Evolutionary conservation across 2,888 invertebrate species (phyloP).

Genomic region (Nymphalis polychloros): DNA sequence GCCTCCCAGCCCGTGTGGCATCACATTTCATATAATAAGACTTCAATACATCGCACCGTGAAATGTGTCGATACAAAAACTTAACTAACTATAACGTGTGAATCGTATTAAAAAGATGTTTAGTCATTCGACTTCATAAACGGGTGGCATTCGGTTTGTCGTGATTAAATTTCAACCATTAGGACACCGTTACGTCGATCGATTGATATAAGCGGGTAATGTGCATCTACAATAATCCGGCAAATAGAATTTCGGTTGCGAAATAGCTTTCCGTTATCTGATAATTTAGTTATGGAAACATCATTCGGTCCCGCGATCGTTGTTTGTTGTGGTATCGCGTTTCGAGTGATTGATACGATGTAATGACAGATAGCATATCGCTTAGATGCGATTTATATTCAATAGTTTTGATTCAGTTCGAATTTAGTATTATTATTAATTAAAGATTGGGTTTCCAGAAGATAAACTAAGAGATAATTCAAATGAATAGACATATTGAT

Average conservation of each 20-base stretch:
- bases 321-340: constrained; percentile 9
- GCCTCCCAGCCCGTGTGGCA: constrained; percentile 50
- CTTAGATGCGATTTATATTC: not conserved
- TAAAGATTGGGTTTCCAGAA: too few species aligned
- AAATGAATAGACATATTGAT: too few species aligned
- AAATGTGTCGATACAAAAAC: constrained; percentile 80
- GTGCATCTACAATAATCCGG: constrained; percentile 64
- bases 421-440: too few species aligned
- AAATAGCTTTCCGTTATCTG: constrained; percentile 50
- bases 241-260: constrained; percentile 65
- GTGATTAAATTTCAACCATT: constrained; percentile 81
- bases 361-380: not conserved
- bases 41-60: constrained; percentile 79
- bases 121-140: constrained; percentile 80
- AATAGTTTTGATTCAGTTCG: too few species aligned
- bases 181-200: constrained; percentile 72
- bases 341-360: constrained; percentile 8
- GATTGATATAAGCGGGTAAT: constrained; percentile 68
- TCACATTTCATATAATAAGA: constrained; percentile 81
- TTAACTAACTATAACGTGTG: constrained; percentile 82
- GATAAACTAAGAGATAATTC: too few species aligned
- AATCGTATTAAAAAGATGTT: constrained; percentile 82
- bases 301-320: constrained; percentile 16
- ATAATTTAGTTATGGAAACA: constrained; percentile 31
- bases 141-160: constrained; percentile 80